Base-by-base conservation (phyloP, 2,888 invertebrate species). In the Sminthurinus aureus region DNA sequence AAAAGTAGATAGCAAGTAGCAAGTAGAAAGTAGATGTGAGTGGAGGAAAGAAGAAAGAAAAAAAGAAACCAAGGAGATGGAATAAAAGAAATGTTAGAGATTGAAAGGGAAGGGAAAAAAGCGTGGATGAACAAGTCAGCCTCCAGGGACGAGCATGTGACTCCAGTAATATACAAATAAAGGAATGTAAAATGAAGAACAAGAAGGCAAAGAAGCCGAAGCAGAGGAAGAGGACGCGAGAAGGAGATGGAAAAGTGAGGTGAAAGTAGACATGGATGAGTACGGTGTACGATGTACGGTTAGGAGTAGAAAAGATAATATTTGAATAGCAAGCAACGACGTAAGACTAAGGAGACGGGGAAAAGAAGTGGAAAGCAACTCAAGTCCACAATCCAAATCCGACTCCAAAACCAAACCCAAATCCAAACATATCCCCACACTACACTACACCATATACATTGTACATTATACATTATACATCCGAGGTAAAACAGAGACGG, bases 151-250 rank as follows among this genome's bases (percentile, higher is more conserved):
- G 71, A 15, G 15, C 58, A 58, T 73, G 18, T 20, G 71, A 80
- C 80, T 80, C 80, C 71, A 38, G 38, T 38, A 38, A 38, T 80
- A 51, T 20, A 80, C 80, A 80, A 80, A 80, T 80, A 80, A 80
- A 71, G 22, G n/a, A 51, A 73, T 69, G 80, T 52, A 80, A 73
- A 73, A 69, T 22, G 71, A 6, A 38, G 38, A 38, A 38, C 6
- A 38, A 38, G 20, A 76, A 71, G 15, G 15, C 71, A 22, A 9
- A 71, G 20, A 71, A 52, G 52, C 13, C 13, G 52, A 52, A 22
- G 22, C 71, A 71, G 12, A 12, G 71, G 0, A 6, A 38, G 6
- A 38, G 38, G 38, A 1, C 6, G 38, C n/a, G 15, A 64, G 64
- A n/a, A 9, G n/a, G 9, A 64, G 9, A n/a, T n/a, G n/a, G 64